phyloP scores from a whole-genome alignment of 2,797 vertebrate genomes.

The Momotus momota region DNA sequence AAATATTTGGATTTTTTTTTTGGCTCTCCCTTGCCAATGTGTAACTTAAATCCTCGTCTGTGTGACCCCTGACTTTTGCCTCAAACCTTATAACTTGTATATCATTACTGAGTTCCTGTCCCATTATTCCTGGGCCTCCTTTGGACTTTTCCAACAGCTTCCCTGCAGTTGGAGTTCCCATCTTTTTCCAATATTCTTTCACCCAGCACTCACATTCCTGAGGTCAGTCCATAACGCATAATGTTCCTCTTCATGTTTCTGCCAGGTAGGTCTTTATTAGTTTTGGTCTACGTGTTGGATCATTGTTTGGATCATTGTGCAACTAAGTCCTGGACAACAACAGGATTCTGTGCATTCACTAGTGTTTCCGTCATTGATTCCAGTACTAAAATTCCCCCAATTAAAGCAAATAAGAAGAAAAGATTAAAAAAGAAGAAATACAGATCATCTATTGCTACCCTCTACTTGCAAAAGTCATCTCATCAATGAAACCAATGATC shows the following conservation, averaged over 20 bases:
- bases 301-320: neutral
- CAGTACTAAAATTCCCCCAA: neutral
- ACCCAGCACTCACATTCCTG: neutral
- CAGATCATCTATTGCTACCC: neutral
- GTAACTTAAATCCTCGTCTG: neutral
- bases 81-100: constrained; percentile 7
- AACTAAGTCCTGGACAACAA: constrained; percentile 16
- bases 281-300: neutral
- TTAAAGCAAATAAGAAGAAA: neutral
- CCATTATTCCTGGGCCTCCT: constrained; percentile 6
- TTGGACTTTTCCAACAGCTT: constrained; percentile 31
- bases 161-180: neutral
- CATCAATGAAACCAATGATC: neutral
- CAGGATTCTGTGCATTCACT: neutral
- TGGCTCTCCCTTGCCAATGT: neutral
- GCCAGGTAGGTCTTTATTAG: constrained; percentile 66
- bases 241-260: neutral
- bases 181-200: constrained; percentile 61
- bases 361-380: neutral
- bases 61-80: constrained; percentile 32
- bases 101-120: constrained; percentile 20
- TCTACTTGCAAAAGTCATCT: neutral
- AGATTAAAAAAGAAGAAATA: neutral
- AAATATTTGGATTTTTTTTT: constrained; percentile 1
- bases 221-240: neutral